phyloP scores from a whole-genome alignment of 35 echinoderm and acorn worm genomes.

The Apostichopus parvimensis region DNA sequence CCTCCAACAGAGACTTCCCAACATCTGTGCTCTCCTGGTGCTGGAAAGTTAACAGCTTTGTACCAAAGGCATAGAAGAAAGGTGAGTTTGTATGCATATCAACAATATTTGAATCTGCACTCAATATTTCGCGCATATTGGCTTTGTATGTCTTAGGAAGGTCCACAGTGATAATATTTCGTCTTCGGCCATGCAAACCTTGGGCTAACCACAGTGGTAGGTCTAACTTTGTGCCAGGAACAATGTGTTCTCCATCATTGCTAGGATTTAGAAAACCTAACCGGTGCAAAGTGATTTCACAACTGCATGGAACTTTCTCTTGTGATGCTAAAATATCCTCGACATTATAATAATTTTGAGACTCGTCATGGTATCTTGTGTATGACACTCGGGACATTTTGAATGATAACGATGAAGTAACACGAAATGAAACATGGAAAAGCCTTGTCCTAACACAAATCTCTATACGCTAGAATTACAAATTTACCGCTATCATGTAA shows the following conservation, averaged over 20 bases:
- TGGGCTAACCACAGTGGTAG: slow-evolving; percentile 88
- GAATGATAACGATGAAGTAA: not conserved
- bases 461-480: not conserved
- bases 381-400: slow-evolving; percentile 52
- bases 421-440: not conserved
- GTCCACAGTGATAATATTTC: slow-evolving; percentile 82
- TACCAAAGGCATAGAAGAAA: slow-evolving; percentile 96
- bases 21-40: slow-evolving; percentile 81
- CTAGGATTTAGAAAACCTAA: slow-evolving; percentile 87
- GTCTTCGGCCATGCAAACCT: slow-evolving; percentile 69
- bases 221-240: slow-evolving; percentile 86
- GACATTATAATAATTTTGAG: slow-evolving; percentile 91
- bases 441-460: not conserved
- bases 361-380: slow-evolving; percentile 66
- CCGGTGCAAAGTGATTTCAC: slow-evolving; percentile 74
- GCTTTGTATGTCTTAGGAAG: slow-evolving; percentile 75
- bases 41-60: slow-evolving; percentile 88
- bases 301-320: slow-evolving; percentile 86
- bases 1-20: slow-evolving; percentile 76
- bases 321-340: slow-evolving; percentile 96
- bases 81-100: slow-evolving; percentile 90
- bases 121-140: slow-evolving; percentile 81
- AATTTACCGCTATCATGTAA: slow-evolving; percentile 7
- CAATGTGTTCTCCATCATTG: slow-evolving; percentile 78
- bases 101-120: slow-evolving; percentile 92